Evolutionary conservation across 2,113 vertebrate species (phyloP).

Genomic region (Vidua chalybeata): DNA sequence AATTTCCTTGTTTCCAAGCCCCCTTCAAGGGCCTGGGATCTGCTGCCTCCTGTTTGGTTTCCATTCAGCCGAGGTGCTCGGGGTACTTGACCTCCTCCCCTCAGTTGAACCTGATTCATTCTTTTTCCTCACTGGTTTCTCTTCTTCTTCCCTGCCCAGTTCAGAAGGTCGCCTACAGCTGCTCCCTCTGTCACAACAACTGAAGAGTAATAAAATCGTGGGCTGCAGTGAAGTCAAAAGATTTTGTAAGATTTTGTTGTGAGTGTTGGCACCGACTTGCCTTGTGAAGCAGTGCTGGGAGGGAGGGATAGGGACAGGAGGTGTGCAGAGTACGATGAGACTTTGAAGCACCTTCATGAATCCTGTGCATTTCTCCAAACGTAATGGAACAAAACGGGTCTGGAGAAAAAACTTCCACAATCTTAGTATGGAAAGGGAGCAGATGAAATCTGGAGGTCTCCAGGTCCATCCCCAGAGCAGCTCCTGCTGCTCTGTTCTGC

Average conservation of each 20-base stretch:
- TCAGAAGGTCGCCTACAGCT: neutral
- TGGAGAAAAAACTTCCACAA: neutral
- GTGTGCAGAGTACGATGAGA: neutral
- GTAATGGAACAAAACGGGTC: neutral
- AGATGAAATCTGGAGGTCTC: neutral
- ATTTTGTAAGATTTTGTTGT: neutral
- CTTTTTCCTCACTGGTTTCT: neutral
- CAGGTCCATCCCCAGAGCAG: neutral
- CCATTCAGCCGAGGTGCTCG: neutral
- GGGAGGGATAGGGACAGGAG: neutral
- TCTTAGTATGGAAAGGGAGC: neutral
- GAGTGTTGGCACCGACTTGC: neutral
- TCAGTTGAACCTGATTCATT: neutral
- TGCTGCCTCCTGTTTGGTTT: neutral
- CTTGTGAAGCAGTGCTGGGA: neutral
- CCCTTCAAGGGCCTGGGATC: neutral
- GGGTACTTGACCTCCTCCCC: neutral
- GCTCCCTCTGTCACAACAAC: neutral
- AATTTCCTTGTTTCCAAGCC: neutral
- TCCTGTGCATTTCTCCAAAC: neutral
- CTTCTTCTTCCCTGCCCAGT: neutral
- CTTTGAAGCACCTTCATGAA: neutral
- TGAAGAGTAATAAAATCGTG: neutral
- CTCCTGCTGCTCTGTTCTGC: neutral
- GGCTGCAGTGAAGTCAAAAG: neutral